phyloP scores from a whole-genome alignment of 2,797 vertebrate species.

The Valencia hispanica region DNA sequence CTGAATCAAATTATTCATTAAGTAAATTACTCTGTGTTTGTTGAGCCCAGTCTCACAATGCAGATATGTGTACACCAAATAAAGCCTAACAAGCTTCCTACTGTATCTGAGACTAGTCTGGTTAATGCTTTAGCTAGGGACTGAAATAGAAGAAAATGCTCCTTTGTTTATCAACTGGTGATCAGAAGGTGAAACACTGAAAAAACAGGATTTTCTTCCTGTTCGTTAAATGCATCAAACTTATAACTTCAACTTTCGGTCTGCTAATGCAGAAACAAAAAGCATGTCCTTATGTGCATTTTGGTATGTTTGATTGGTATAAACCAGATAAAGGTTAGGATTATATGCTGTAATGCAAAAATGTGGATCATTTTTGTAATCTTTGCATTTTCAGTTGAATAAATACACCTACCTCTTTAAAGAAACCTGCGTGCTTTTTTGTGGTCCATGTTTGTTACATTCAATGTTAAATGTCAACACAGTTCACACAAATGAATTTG shows the following conservation, averaged over 20 bases:
- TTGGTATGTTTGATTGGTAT: neutral
- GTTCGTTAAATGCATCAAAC: neutral
- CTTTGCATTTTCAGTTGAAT: neutral
- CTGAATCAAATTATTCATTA: conserved; percentile 68
- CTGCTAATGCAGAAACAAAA: neutral
- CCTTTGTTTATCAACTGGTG: no score
- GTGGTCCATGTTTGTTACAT: neutral
- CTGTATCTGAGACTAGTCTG: no score
- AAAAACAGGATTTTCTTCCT: neutral
- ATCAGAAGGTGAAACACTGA: neutral
- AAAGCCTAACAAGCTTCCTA: neutral
- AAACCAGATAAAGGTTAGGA: neutral
- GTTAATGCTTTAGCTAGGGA: no score
- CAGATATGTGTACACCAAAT: neutral
- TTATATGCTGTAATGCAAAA: neutral
- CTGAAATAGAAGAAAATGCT: no score
- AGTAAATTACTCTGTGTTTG: no score
- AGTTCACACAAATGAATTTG: neutral
- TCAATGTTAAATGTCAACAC: neutral
- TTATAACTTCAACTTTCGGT: neutral
- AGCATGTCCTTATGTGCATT: neutral
- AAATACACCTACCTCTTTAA: neutral
- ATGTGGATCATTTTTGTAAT: neutral
- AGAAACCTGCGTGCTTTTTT: neutral
- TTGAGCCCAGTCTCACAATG: neutral